These are phyloP conservation scores for Centropus unirufus DNA, from an alignment of 2,113 vertebrate genomes.

Conservation along the genomic window DNA sequence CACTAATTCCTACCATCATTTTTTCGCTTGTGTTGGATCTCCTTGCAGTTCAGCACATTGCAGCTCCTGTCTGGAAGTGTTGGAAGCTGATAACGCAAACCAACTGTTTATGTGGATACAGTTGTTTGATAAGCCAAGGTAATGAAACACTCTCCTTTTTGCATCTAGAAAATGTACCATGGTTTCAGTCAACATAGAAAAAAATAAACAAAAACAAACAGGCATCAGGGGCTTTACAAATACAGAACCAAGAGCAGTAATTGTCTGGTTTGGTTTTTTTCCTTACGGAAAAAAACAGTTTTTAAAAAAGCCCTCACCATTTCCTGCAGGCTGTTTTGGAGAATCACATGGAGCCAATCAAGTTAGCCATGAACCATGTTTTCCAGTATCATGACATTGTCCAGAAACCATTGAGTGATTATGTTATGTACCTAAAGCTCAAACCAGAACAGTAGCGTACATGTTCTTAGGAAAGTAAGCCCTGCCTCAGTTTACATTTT, in stretches of 20 bases:
- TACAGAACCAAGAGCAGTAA: not conserved
- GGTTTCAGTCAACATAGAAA: not conserved
- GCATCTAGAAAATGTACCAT: not conserved
- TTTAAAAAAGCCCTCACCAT: too few species aligned
- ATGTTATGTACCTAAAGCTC: not conserved
- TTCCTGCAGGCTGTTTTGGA: not conserved
- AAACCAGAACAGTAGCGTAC: not conserved
- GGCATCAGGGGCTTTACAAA: not conserved
- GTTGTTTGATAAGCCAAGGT: not conserved
- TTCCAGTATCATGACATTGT: not conserved
- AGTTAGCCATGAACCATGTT: not conserved
- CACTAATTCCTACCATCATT: conserved; percentile 40
- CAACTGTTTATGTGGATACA: not conserved
- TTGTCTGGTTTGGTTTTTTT: not conserved
- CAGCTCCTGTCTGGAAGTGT: not conserved
- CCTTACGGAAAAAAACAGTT: not conserved
- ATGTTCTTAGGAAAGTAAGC: not conserved
- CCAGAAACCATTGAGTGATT: not conserved
- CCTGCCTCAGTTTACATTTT: not conserved
- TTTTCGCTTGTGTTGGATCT: conserved; percentile 22
- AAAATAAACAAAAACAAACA: not conserved
- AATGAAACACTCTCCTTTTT: not conserved
- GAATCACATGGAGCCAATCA: not conserved
- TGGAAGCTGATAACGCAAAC: not conserved
- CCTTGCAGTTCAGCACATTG: conserved; percentile 58